Base-by-base conservation (phyloP, 2,113 vertebrate species). In the Scomber japonicus region DNA sequence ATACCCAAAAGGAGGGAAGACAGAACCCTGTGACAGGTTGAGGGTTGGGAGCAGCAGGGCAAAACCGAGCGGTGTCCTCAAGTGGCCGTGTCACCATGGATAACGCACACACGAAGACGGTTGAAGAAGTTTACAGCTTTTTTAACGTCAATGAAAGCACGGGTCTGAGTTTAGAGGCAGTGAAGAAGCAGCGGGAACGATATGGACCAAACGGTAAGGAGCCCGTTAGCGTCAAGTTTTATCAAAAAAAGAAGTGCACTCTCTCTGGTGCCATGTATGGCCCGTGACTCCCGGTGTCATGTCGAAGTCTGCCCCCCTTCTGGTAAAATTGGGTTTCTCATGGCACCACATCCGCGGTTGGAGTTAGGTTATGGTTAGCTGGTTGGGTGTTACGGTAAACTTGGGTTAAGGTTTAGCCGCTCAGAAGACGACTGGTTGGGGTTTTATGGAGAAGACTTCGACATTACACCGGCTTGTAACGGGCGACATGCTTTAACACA, bases 101-200 rank as follows among this genome's bases (percentile, higher is more conserved):
- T 95, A 99, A 98, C 97, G 96, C 96, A 27, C 98, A 99, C 95
- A 99, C 97, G 78, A 99, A 99, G 96, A 98, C 98, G 45, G 98
- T 99, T 75, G 98, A 99, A 91, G 98, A 99, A 96, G 97, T 99
- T 93, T 95, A 98, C 94, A 95, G 91, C 85, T 94, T 96, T 91
- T 98, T 98, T 89, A 95, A 95, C 87, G 98, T 98, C 63, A 99
- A 98, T 81, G 98, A 99, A 89, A 99, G 97, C 94, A 99, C 97
- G 0, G 98, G 98, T 48, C 95, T 97, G 86, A 96, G 97, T 90
- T 84, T 94, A 86, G 98, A 99, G 76, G 96, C 98, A 83, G 96
- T 98, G 81, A 98, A 97, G 94, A 97, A 97, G 91, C 97, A 97
- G 81, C 96, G 96, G 91, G 98, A 99, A 84, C 95, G 94, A 91